Base-by-base conservation (phyloP, 2,888 invertebrate genomes). In the Harpalus rufipes region DNA sequence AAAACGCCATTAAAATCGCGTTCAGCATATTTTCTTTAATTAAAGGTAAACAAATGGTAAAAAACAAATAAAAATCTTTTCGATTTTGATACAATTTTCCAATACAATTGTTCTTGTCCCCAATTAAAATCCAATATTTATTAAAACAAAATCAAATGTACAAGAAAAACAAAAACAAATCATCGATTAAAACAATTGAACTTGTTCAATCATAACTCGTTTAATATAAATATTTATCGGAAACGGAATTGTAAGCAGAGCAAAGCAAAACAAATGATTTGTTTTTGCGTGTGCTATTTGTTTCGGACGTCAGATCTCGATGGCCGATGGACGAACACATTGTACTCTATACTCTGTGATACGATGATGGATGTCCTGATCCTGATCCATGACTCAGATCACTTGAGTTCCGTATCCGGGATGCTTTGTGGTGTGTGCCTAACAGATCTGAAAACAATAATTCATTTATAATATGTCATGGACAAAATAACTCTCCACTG, bases 261-360 rank as follows among this genome's bases (percentile, higher is more conserved):
- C 25, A 25, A 76, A 78, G 25, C 78, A 58, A 78, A 78, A 78
- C 78, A 78, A 78, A 58, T 78, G 58, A 78, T 78, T 78, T 58
- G 78, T 78, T 78, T 74, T 78, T 58, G 58, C 58, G 58, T 78
- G 14, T 21, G 78, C 32, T 56, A 78, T 78, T 78, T 78, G 78
- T 78, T 78, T 78, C 78, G 78, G 25, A 78, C 78, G 58, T 78
- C 78, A 78, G 78, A 78, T 78, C 78, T 58, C 78, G 78, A 78
- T 78, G 56, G 56, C 25, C 78, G 78, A 25, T 78, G 78, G 25
- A n/a, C 78, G 58, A 44, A 14, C 72, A 44, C 78, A 78, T 78
- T 78, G 78, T 76, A 44, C 14, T 56, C 51, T 10, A n/a, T 58
- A 44, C 8, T 56, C 51, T 10, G 32, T 78, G 78, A 58, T 78